These are phyloP conservation scores for Turritopsis rubra DNA, from an alignment of 30 jellyfish, hydroid and myxozoan species.

Conservation along the genomic window DNA sequence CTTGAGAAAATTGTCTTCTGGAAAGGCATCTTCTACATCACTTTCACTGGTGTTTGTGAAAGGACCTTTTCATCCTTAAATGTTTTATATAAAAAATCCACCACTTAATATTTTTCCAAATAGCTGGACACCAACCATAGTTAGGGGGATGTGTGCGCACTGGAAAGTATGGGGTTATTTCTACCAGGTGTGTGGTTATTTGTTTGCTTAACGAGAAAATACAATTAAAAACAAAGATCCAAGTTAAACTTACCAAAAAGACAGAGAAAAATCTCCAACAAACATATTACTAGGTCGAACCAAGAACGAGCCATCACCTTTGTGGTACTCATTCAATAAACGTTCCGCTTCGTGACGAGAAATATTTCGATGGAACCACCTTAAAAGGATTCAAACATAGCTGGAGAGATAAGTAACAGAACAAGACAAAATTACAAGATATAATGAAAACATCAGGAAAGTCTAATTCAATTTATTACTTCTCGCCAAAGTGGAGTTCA, in stretches of 20 bases:
- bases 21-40: too few species aligned
- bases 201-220: too few species aligned
- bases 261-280: slow-evolving; percentile 92
- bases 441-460: neutral
- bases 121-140: too few species aligned
- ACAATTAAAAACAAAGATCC: neutral
- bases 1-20: too few species aligned
- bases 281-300: slow-evolving; percentile 96
- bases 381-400: slow-evolving; percentile 18
- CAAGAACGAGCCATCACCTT: slow-evolving; percentile 95
- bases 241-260: slow-evolving; percentile 68
- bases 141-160: too few species aligned
- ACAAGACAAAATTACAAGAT: neutral
- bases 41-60: too few species aligned
- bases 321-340: slow-evolving; percentile 73
- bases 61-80: too few species aligned
- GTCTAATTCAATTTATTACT: slow-evolving; percentile 39
- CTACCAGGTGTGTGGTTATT: too few species aligned
- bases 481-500: slow-evolving; percentile 81
- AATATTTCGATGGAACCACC: slow-evolving; percentile 92
- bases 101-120: too few species aligned
- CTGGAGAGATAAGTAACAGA: neutral
- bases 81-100: too few species aligned
- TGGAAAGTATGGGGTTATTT: too few species aligned
- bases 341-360: slow-evolving; percentile 77